Evolutionary conservation across 2,888 invertebrate species (phyloP).

Genomic region (Cremastinae sp.): DNA sequence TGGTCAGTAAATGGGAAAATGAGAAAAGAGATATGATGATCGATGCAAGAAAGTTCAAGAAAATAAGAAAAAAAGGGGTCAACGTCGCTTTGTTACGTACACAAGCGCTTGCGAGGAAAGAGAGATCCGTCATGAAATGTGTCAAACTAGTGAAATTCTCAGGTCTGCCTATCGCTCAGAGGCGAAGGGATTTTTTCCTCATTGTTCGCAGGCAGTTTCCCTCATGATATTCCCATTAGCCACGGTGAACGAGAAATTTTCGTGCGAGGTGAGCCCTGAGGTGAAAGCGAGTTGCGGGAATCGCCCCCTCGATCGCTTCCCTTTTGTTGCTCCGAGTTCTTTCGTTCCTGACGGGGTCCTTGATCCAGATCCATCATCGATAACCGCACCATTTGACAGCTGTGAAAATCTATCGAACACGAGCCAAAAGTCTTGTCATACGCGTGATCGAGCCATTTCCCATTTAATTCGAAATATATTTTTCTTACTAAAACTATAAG

Average conservation of each 20-base stretch:
- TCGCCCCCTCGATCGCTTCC: conserved; percentile 48
- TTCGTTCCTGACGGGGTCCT: conserved; percentile 19
- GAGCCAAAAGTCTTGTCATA: conserved; percentile 21
- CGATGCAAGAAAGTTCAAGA: conserved; percentile 35
- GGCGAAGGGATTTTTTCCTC: conserved; percentile 47
- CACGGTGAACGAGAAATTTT: conserved; percentile 6
- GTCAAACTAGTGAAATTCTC: conserved; percentile 50
- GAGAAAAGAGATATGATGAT: conserved; percentile 47
- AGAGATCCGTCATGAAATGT: conserved; percentile 55
- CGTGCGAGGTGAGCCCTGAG: conserved; percentile 32
- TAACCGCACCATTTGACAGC: conserved; percentile 55
- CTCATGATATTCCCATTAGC: conserved; percentile 59
- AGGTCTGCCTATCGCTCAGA: conserved; percentile 38
- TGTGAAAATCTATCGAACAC: conserved; percentile 43
- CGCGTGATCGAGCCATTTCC: neutral
- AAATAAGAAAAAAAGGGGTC: conserved; percentile 23
- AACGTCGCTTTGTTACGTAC: neutral
- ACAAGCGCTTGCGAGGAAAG: conserved; percentile 12
- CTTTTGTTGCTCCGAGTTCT: conserved; percentile 41
- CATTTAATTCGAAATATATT: neutral
- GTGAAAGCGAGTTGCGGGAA: conserved; percentile 37
- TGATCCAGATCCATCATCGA: conserved; percentile 58
- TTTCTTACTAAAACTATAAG: neutral
- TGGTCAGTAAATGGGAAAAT: neutral
- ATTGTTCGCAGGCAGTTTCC: conserved; percentile 50